A percentile compares a stretch with the other conserved stretches of the same genome.
phyloP scores from a whole-genome alignment of 2,113 vertebrate genomes.

The Erpornis zantholeuca region DNA sequence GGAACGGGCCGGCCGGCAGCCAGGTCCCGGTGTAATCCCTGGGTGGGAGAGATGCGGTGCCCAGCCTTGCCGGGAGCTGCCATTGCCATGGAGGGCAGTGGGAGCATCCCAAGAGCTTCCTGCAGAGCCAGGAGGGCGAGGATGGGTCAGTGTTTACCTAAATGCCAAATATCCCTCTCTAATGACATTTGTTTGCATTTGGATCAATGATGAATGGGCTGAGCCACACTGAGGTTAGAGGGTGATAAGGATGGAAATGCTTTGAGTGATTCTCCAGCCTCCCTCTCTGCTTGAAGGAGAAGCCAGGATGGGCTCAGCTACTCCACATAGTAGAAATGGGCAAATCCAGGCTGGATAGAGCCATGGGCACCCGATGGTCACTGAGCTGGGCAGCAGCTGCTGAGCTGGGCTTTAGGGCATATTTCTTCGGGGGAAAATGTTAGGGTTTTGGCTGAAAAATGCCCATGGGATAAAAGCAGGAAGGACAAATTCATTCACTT shows the following conservation, averaged over 20 bases:
- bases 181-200: not conserved
- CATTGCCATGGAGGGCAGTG: fast-evolving
- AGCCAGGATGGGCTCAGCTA: not conserved
- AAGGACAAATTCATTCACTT: not conserved
- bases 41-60: not conserved
- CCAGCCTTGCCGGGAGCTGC: not conserved
- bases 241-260: not conserved
- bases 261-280: fast-evolving
- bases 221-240: not conserved
- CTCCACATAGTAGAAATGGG: not conserved
- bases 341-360: not conserved
- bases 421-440: not conserved
- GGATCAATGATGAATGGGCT: not conserved
- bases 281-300: not conserved
- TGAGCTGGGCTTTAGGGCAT: not conserved
- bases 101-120: not conserved
- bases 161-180: not conserved
- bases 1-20: not conserved
- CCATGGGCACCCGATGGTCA: fast-evolving
- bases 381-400: not conserved
- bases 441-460: not conserved
- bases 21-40: not conserved
- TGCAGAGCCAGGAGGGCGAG: not conserved
- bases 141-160: not conserved
- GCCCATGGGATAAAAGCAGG: not conserved